These are phyloP conservation scores for Trematocara unimaculatum DNA, from an alignment of 2,113 vertebrate genomes.

Conservation along the genomic window DNA sequence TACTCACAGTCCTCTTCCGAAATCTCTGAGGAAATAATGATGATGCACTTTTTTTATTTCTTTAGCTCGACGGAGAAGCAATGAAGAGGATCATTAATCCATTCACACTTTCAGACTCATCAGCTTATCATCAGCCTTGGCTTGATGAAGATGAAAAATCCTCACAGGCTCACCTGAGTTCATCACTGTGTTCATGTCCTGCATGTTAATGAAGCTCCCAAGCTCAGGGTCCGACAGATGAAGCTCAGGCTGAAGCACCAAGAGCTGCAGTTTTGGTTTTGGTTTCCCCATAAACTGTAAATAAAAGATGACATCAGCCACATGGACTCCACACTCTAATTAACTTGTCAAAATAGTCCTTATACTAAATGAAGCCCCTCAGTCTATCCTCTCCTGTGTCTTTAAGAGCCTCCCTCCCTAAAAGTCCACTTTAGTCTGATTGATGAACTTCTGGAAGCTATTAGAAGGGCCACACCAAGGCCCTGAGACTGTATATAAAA, in stretches of 20 bases:
- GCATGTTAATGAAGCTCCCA: not conserved
- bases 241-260: not conserved
- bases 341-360: not conserved
- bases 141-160: not conserved
- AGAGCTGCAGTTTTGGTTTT: not conserved
- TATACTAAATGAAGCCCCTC: not conserved
- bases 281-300: not conserved
- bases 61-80: not conserved
- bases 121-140: not conserved
- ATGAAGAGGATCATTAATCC: not conserved
- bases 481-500: not conserved
- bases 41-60: not conserved
- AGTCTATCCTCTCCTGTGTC: not conserved
- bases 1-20: not conserved
- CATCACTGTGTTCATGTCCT: not conserved
- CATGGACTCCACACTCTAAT: not conserved
- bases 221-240: not conserved
- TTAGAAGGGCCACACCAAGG: not conserved
- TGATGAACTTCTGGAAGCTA: not conserved
- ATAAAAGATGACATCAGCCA: not conserved
- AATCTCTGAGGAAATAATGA: conserved; percentile 7
- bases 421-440: not conserved
- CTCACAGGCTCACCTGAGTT: not conserved
- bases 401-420: not conserved
- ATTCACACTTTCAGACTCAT: not conserved